phyloP scores from a whole-genome alignment of 2,888 invertebrate species.

The Diaprepes abbreviatus region DNA sequence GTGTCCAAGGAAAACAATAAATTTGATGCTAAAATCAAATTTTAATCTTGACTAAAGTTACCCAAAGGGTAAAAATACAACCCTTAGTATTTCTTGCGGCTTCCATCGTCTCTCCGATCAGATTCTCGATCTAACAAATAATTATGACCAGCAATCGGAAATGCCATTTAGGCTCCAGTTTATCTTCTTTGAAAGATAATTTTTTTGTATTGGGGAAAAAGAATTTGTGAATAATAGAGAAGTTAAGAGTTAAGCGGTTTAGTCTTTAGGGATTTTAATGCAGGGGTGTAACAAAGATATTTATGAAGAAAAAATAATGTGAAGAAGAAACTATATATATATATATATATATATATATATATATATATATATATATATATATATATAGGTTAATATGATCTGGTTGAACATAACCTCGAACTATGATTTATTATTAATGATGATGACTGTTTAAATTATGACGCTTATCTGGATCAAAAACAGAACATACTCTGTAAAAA shows the following conservation, averaged over 20 bases:
- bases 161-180: conserved; percentile 28
- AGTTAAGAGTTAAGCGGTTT: conserved; percentile 27
- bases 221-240: conserved; percentile 27
- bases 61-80: conserved; percentile 6
- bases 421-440: too few relatives aligned
- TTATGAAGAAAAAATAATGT: too few relatives aligned
- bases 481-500: too few relatives aligned
- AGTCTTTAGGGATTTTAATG: conserved; percentile 4
- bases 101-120: conserved; percentile 11
- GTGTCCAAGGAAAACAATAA: too few relatives aligned
- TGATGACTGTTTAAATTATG: too few relatives aligned
- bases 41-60: background rate
- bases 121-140: conserved; percentile 34
- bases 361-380: too few relatives aligned
- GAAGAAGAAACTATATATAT: too few relatives aligned
- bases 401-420: too few relatives aligned
- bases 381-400: too few relatives aligned
- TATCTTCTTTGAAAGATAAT: conserved; percentile 29
- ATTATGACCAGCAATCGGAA: conserved; percentile 36
- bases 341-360: too few relatives aligned
- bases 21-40: too few relatives aligned
- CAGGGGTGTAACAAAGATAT: background rate
- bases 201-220: conserved; percentile 32
- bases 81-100: conserved; percentile 5
- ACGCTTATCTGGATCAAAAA: too few relatives aligned